A percentile compares a stretch with the other conserved stretches of the same genome.
Conservation (phyloP, 2,888 invertebrate genomes). For the Metallyticus violacea region DNA sequence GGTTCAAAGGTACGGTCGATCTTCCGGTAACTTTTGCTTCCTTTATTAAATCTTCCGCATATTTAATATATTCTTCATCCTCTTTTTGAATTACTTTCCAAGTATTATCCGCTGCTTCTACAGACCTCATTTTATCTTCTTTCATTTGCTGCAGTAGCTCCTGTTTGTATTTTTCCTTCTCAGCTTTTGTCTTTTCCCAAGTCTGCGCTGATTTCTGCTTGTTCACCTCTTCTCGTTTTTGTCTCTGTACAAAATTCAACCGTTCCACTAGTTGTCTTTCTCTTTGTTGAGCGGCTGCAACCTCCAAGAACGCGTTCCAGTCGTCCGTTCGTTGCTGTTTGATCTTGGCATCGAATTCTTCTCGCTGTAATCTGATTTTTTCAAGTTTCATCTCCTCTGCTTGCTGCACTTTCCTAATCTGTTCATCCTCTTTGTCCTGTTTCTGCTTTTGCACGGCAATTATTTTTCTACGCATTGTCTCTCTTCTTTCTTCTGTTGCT, state of each 20-base stretch:
- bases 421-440: neutral
- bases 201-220: neutral
- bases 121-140: neutral
- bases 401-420: neutral
- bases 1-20: neutral
- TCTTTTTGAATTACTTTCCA: neutral
- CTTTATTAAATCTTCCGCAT: neutral
- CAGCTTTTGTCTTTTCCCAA: neutral
- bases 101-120: neutral
- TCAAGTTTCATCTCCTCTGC: neutral
- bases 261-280: neutral
- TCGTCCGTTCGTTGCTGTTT: neutral
- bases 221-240: neutral
- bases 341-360: neutral
- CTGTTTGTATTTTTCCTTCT: no score
- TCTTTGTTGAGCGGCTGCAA: neutral
- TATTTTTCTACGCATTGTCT: neutral
- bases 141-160: neutral
- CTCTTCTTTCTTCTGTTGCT: neutral
- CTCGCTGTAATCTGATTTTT: neutral
- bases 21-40: neutral
- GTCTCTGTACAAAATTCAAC: neutral
- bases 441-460: neutral
- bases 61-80: neutral
- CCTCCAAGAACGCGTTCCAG: neutral